Evolutionary conservation across 2,888 invertebrate genomes (phyloP), one percentile per base, ranked within the genome.

Genomic region (Vanessa cardui): DNA sequence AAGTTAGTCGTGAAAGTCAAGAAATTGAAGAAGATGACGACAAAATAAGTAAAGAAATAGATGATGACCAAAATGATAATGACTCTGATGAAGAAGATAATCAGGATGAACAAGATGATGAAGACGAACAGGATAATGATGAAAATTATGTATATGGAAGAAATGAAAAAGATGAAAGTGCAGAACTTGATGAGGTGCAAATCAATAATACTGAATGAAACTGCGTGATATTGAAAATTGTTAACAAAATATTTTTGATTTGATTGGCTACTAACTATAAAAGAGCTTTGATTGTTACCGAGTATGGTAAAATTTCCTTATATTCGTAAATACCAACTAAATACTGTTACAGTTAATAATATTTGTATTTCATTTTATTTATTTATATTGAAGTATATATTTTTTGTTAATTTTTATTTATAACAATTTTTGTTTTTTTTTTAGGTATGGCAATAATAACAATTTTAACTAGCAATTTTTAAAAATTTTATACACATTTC

Each of bases 181-280:
- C 72, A 62, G 64, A 72, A 64, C 50, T 72, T 18, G 69, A 71
- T 69, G 85, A 88, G 86, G 87, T 88, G 82, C 84, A 79, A 73
- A 80, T 65, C 72, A 68, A 66, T 59, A 68, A 26, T 68, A 58
- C 62, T 39, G 72, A 76, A 81, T 82, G 80, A 77, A 77, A 69
- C 80, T 75, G 77, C 78, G 73, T 75, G 64, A 72, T 71, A 69
- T 66, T 74, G 68, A 72, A 74, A 60, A 54, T 50, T 50, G 31
- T 67, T 67, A 72, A 69, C 66, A 58, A 62, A 58, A 60, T 58
- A 58, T 66, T 77, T n/a, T 75, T 59, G 69, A 71, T 66, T 72
- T 78, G 78, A 87, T 87, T 86, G 87, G 86, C 87, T 44, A 86
- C 87, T 87, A 87, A 88, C 83, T 69, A 46, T 21, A 45, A 16